Base-by-base conservation (phyloP, 2,888 invertebrate species). In the Phortica okadai region DNA sequence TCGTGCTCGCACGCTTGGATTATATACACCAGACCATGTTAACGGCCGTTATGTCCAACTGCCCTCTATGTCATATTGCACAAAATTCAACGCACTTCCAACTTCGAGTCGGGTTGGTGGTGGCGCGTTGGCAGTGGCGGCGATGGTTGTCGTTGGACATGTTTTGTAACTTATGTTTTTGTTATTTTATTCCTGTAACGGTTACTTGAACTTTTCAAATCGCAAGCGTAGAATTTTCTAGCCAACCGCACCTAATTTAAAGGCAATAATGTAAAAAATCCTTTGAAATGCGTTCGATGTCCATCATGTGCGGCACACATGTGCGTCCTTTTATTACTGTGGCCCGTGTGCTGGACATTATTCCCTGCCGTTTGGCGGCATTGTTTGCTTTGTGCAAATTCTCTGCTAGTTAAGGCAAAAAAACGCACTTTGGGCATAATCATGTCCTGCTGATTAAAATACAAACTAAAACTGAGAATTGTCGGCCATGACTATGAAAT, bases 231-330 rank as follows among this genome's bases (percentile, higher is more conserved):
- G 54, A 10, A 54, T 54, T 54, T 54, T 54, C n/a, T 54, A 14
- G 10, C 25, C 25, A 33, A 14, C n/a, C 21, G 70, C 70, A 72
- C 56, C 56, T 44, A 67, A n/a, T 16, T n/a, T 7, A 59, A 2
- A 67, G 33, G 21, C 16, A n/a, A 41, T 33, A 21, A 54, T 25
- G 7, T 33, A 6, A 3, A 33, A 56, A 72, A 72, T 72, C 70
- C 70, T 72, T 72, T 70, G 16, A 59, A 59, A 59, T 59, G 10
- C 66, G 66, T 70, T 70, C 21, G 10, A 10, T 33, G 16, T 25
- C 56, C 21, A 79, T 81, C 87, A 85, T 78, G 78, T 86, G 85
- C 76, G 75, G 66, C 76, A 67, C 85, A 87, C 80, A 78, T 86
- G 85, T 78, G 6, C 25, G 11, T 66, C 16, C 59, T 7, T 16